Percentiles rank a stretch among this genome's conserved stretches.
Conservation (phyloP, 2,797 vertebrate species). For the Sebastes kiyomatsui region DNA sequence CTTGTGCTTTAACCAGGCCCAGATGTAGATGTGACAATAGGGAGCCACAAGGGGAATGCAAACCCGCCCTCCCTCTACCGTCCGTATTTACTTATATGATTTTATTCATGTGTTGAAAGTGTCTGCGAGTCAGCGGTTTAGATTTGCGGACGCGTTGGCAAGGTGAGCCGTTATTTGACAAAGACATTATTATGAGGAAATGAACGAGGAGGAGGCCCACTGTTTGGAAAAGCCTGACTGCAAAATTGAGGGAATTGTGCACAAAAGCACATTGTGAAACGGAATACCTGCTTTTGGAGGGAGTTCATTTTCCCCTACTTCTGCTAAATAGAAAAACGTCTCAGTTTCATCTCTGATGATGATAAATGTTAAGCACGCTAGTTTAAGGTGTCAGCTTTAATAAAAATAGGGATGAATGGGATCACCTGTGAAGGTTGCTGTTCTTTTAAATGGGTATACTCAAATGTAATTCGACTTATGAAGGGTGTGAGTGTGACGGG, state of each 20-base stretch:
- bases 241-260: slow-evolving; percentile 55
- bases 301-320: slow-evolving; percentile 42
- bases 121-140: slow-evolving; percentile 71
- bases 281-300: slow-evolving; percentile 65
- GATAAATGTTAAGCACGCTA: slow-evolving; percentile 57
- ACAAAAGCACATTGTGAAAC: slow-evolving; percentile 79
- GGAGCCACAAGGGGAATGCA: slow-evolving; percentile 79
- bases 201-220: slow-evolving; percentile 75
- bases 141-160: slow-evolving; percentile 77
- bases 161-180: slow-evolving; percentile 76
- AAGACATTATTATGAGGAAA: slow-evolving; percentile 83
- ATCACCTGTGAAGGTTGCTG: slow-evolving; percentile 42
- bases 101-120: slow-evolving; percentile 71
- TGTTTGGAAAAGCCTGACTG: slow-evolving; percentile 67
- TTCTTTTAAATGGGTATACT: slow-evolving; percentile 34
- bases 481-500: neutral
- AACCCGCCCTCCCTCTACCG: slow-evolving; percentile 47
- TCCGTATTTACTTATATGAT: slow-evolving; percentile 81
- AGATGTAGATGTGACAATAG: slow-evolving; percentile 94
- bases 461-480: neutral
- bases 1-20: slow-evolving; percentile 90
- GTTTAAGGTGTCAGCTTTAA: slow-evolving; percentile 58
- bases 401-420: slow-evolving; percentile 47
- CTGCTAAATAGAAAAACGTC: slow-evolving; percentile 56
- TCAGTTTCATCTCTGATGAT: slow-evolving; percentile 63